Conservation (phyloP, 2,797 vertebrate genomes). For the Calcarius lapponicus region DNA sequence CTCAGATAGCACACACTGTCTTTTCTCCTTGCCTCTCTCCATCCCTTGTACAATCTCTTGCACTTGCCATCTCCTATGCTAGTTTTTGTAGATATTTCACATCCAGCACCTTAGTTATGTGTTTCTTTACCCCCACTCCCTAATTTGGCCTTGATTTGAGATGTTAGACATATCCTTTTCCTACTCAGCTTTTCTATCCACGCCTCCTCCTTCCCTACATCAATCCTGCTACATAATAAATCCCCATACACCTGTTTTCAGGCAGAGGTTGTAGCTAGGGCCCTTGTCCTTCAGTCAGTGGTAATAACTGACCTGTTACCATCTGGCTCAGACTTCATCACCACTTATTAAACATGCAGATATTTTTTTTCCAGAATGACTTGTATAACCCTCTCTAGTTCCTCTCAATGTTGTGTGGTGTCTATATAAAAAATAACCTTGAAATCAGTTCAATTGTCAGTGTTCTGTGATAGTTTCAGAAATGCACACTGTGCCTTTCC, state of each 20-base stretch:
- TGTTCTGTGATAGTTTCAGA: not conserved
- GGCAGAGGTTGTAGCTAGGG: not conserved
- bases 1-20: not conserved
- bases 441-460: not conserved
- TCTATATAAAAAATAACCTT: not conserved
- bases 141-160: not conserved
- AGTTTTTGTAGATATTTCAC: not conserved
- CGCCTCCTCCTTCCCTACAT: not conserved
- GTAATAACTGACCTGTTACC: not conserved
- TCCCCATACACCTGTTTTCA: not conserved
- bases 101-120: not conserved
- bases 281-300: not conserved
- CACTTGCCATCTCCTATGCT: not conserved
- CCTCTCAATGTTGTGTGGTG: not conserved
- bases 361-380: not conserved
- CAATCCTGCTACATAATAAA: not conserved
- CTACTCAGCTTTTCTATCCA: not conserved
- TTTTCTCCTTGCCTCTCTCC: not conserved
- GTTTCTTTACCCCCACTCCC: not conserved
- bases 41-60: not conserved
- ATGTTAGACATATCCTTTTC: not conserved
- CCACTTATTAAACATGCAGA: not conserved
- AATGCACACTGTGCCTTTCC: not conserved
- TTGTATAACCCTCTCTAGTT: not conserved
- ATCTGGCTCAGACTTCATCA: not conserved